A percentile compares a stretch with the other conserved stretches of the same genome.
phyloP scores from a whole-genome alignment of 2,888 invertebrate species.

The Furcula furcula region DNA sequence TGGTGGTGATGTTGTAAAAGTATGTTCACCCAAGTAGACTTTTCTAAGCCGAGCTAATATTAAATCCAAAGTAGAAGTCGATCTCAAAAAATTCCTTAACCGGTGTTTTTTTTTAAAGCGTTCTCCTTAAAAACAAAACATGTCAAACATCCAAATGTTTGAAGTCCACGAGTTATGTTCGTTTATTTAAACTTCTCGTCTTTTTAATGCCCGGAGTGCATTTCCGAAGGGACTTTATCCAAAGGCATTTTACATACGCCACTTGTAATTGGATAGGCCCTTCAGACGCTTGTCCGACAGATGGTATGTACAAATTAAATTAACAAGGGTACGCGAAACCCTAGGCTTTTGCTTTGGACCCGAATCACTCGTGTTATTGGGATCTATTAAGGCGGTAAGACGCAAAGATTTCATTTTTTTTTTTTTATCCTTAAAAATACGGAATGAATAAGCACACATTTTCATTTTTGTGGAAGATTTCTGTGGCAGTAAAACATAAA shows the following conservation, averaged over 20 bases:
- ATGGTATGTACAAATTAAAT: conserved; percentile 70
- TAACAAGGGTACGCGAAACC: conserved; percentile 59
- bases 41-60: too few relatives aligned
- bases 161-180: conserved; percentile 8
- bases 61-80: too few relatives aligned
- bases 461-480: too few relatives aligned
- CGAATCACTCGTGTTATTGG: conserved; percentile 44
- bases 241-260: conserved; percentile 43
- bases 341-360: conserved; percentile 41
- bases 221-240: conserved; percentile 25
- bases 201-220: conserved; percentile 30
- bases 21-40: too few relatives aligned
- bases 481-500: too few relatives aligned
- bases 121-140: background rate
- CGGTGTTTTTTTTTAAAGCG: background rate
- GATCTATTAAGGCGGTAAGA: conserved; percentile 6
- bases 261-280: conserved; percentile 57
- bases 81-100: background rate
- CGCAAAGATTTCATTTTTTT: too few relatives aligned
- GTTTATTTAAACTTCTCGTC: conserved; percentile 21
- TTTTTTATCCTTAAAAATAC: too few relatives aligned
- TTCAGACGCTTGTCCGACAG: conserved; percentile 51
- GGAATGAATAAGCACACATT: too few relatives aligned
- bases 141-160: background rate
- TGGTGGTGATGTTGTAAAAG: too few relatives aligned